Evolutionary conservation across 2,113 vertebrate genomes (phyloP).

Genomic region (Catharus fuscescens): DNA sequence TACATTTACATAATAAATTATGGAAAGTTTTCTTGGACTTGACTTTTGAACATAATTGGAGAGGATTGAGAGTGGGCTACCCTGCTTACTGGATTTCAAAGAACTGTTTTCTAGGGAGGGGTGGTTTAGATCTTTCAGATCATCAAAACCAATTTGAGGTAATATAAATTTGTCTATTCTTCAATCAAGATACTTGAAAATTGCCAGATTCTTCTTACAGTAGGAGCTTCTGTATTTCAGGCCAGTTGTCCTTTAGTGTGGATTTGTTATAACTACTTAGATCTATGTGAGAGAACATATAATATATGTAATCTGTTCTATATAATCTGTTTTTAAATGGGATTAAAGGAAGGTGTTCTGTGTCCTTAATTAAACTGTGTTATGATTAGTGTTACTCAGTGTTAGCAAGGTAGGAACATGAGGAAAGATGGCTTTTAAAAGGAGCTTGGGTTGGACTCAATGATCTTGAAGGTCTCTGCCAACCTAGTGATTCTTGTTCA

Average conservation of each 20-base stretch:
- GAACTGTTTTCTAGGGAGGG: neutral
- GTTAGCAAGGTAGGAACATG: neutral
- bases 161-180: neutral
- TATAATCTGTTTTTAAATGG: slow-evolving; percentile 26
- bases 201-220: neutral
- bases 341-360: slow-evolving; percentile 34
- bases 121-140: neutral
- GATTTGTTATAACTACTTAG: neutral
- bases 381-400: neutral
- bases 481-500: neutral
- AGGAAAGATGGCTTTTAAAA: neutral
- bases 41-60: neutral
- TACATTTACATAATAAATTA: neutral
- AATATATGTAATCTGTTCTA: neutral
- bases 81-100: neutral
- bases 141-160: neutral
- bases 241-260: neutral
- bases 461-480: too few relatives aligned
- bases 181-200: neutral
- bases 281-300: neutral
- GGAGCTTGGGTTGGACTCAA: neutral
- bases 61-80: neutral
- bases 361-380: slow-evolving; percentile 16
- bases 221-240: neutral
- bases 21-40: neutral